Percentiles rank a stretch among this genome's conserved stretches.
These are phyloP conservation scores for Panthera tigris DNA, from an alignment of 2,113 vertebrate species.

Conservation along the genomic window DNA sequence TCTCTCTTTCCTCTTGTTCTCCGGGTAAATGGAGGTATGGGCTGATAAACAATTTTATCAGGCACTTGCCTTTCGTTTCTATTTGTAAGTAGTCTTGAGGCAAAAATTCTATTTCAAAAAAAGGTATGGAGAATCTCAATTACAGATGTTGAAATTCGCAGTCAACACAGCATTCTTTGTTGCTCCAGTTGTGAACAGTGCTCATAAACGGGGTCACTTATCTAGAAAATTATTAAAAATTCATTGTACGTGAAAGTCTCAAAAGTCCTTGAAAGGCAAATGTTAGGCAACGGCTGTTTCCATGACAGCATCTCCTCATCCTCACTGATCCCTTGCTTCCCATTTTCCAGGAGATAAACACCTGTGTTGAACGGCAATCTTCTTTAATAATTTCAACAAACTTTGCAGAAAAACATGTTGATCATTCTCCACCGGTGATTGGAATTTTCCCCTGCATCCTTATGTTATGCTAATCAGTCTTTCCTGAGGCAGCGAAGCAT, in stretches of 20 bases:
- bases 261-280: conserved; percentile 43
- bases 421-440: background rate
- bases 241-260: background rate
- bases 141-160: background rate
- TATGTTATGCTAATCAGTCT: background rate
- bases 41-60: background rate
- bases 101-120: conserved; percentile 52
- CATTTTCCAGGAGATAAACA: background rate
- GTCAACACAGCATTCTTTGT: background rate
- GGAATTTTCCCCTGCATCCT: background rate
- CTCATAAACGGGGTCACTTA: conserved; percentile 29
- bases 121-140: conserved; percentile 16
- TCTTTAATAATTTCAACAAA: conserved; percentile 34
- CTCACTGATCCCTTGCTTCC: background rate
- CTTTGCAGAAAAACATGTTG: conserved; percentile 14
- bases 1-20: conserved; percentile 4
- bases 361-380: background rate
- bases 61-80: conserved; percentile 5
- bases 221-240: conserved; percentile 47
- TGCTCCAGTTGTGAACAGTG: background rate
- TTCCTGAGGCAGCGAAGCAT: background rate
- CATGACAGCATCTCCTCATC: background rate
- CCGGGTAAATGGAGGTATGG: background rate
- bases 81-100: background rate
- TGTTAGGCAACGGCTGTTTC: conserved; percentile 20